Evolutionary conservation across 2,888 invertebrate genomes (phyloP).

Genomic region (Prosopocoilus inquinatus): DNA sequence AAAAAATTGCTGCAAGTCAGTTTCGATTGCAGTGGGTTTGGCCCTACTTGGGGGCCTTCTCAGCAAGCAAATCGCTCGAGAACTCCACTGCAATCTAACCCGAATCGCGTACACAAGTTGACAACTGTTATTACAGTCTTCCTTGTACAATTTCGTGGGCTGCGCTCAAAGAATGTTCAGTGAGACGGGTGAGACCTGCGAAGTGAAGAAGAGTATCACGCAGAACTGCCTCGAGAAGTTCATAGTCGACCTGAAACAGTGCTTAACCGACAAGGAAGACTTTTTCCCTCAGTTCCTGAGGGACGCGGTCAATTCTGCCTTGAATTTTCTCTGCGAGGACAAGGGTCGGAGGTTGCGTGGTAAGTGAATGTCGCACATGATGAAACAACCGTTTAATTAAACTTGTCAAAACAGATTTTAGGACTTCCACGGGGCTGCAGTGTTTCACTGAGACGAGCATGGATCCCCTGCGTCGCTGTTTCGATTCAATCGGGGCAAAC

Average conservation of each 20-base stretch:
- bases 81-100: too few species aligned
- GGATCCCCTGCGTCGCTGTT: not conserved
- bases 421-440: conserved; percentile 10
- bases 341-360: conserved; percentile 22
- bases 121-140: not conserved
- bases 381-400: not conserved
- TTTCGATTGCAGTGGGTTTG: too few species aligned
- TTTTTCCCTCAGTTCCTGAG: conserved; percentile 19
- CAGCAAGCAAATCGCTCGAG: too few species aligned
- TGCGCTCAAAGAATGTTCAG: conserved; percentile 1
- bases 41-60: too few species aligned
- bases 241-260: conserved; percentile 7
- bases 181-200: conserved; percentile 1
- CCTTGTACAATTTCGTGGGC: not conserved
- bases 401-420: conserved; percentile 8
- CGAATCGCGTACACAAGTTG: too few species aligned
- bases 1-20: too few species aligned
- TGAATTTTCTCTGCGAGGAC: conserved; percentile 25
- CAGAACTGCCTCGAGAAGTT: conserved; percentile 10
- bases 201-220: conserved; percentile 3
- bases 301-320: conserved; percentile 20
- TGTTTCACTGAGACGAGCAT: conserved; percentile 7
- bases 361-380: conserved; percentile 3
- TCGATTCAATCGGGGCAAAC: too few species aligned
- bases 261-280: conserved; percentile 9